phyloP scores from a whole-genome alignment of 2,113 vertebrate genomes.

The Raphicerus campestris region DNA sequence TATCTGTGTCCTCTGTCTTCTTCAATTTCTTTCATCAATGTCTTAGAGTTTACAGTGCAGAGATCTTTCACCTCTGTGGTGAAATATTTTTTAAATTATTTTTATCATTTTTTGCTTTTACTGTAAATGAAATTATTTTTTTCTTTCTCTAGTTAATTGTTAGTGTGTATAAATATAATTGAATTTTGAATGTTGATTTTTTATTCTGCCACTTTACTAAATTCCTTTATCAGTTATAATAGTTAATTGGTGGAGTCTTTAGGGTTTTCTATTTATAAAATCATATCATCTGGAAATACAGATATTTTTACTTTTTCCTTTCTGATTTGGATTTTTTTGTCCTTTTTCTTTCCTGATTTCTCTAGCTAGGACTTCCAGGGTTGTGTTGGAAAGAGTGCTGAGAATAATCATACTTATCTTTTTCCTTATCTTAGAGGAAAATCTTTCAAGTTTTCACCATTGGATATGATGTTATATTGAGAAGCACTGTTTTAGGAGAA shows the following conservation, averaged over 20 bases:
- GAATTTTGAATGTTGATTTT: background rate
- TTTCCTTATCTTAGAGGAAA: background rate
- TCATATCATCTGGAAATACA: background rate
- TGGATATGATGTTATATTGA: background rate
- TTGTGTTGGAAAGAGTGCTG: background rate
- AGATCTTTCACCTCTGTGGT: background rate
- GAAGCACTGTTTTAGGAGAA: background rate
- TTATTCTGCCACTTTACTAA: background rate
- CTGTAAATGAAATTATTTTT: background rate
- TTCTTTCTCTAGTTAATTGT: background rate
- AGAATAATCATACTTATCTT: background rate
- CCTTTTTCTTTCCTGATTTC: background rate
- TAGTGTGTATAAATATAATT: background rate
- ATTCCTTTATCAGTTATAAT: background rate
- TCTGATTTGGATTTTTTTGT: background rate
- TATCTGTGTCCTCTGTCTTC: background rate
- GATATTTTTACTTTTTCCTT: background rate
- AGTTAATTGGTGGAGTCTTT: background rate
- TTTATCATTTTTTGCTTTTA: background rate
- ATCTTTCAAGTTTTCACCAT: background rate
- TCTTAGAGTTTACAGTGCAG: background rate
- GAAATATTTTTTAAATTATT: background rate
- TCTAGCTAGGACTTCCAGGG: background rate
- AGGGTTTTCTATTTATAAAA: background rate
- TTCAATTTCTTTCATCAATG: background rate